Evolutionary conservation across 2,888 invertebrate species (phyloP).

Genomic region (Apamea monoglypha): DNA sequence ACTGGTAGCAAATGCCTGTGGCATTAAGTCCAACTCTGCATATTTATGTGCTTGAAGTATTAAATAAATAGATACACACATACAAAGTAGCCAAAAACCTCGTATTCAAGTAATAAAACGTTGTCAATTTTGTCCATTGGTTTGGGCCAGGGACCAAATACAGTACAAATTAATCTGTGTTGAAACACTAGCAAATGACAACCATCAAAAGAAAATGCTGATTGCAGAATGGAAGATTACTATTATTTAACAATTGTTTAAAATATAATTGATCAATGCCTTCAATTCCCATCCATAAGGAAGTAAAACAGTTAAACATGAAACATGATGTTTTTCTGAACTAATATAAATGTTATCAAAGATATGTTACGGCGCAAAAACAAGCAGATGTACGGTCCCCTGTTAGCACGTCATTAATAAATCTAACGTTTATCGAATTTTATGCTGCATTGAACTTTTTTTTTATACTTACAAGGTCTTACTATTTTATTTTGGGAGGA

Average conservation of each 20-base stretch:
- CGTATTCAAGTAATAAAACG: too few species aligned
- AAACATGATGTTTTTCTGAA: conserved; percentile 33
- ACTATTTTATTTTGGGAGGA: conserved; percentile 39
- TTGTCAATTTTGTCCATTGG: too few species aligned
- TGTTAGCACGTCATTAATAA: conserved; percentile 51
- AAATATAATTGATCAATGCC: conserved; percentile 4
- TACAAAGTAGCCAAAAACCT: background rate
- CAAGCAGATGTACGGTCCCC: conserved; percentile 15
- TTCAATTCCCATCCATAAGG: conserved; percentile 8
- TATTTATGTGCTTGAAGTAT: too few species aligned
- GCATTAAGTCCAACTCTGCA: too few species aligned
- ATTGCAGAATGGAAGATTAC: too few species aligned
- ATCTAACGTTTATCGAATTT: conserved; percentile 45
- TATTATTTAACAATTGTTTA: conserved; percentile 13
- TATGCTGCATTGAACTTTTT: conserved; percentile 40
- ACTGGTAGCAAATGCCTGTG: too few species aligned
- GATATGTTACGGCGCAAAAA: conserved; percentile 26
- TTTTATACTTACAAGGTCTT: conserved; percentile 28
- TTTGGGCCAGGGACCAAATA: too few species aligned
- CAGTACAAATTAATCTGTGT: background rate
- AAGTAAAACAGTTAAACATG: background rate
- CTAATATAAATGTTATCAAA: conserved; percentile 50
- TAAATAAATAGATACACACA: background rate
- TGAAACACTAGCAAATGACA: background rate
- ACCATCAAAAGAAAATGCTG: background rate